Conservation (phyloP, 2,888 invertebrate species). For the Dryocosmus kuriphilus region DNA sequence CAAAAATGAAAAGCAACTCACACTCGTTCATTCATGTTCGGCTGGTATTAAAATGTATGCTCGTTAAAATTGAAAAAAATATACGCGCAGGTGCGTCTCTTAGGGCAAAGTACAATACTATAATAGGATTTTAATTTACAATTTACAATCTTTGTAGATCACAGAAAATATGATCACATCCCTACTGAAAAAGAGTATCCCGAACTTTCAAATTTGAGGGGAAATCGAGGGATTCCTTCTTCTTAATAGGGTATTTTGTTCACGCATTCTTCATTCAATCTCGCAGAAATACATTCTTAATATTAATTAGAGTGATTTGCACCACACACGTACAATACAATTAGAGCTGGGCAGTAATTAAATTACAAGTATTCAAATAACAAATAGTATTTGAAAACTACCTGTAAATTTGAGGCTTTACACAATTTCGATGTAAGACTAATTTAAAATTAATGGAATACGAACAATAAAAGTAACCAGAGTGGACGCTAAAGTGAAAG, state of each 20-base stretch:
- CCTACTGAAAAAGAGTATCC: conserved; percentile 13
- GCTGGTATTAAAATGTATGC: background rate
- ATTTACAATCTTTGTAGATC: conserved; percentile 25
- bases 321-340: background rate
- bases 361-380: background rate
- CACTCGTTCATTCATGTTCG: background rate
- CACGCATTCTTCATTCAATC: conserved; percentile 3
- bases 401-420: too few relatives aligned
- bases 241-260: conserved; percentile 19
- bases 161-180: conserved; percentile 38
- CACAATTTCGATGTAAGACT: too few relatives aligned
- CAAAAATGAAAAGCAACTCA: background rate
- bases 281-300: conserved; percentile 10
- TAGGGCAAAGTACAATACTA: conserved; percentile 33
- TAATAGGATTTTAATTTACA: conserved; percentile 13
- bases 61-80: conserved; percentile 26
- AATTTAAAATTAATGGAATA: too few relatives aligned
- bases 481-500: too few relatives aligned
- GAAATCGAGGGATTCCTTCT: conserved; percentile 4
- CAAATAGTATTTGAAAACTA: background rate
- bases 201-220: background rate
- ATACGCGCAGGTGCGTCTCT: conserved; percentile 26
- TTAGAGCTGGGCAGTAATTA: background rate
- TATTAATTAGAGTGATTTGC: background rate
- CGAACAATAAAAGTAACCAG: too few relatives aligned